Percentiles rank a stretch among this genome's conserved stretches.
phyloP scores from a whole-genome alignment of 2,797 vertebrate genomes.

The Euthynnus affinis region DNA sequence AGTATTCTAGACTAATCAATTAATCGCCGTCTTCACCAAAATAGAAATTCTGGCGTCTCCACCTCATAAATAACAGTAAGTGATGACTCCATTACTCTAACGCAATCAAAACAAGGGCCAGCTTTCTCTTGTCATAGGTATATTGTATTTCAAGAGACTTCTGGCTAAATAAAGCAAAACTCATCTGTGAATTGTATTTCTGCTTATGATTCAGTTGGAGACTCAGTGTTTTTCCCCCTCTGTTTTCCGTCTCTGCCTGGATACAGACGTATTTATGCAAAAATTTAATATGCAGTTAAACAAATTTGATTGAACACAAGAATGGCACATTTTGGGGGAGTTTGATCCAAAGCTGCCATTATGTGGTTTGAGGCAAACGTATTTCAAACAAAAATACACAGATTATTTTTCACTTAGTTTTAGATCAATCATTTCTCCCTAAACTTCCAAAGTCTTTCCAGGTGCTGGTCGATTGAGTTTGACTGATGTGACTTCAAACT shows the following conservation, averaged over 20 bases:
- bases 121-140: too few species aligned
- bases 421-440: background rate
- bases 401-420: background rate
- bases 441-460: background rate
- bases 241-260: background rate
- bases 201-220: background rate
- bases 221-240: background rate
- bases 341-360: background rate
- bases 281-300: background rate
- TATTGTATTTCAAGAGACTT: background rate
- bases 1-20: background rate
- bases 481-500: constrained; percentile 22
- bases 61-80: too few species aligned
- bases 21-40: too few species aligned
- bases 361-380: too few species aligned
- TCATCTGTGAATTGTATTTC: background rate
- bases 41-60: background rate
- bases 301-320: background rate
- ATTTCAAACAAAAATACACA: background rate
- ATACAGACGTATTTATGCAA: background rate
- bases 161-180: background rate
- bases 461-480: constrained; percentile 4
- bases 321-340: background rate
- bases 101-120: too few species aligned
- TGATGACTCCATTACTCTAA: too few species aligned